Conservation (phyloP, 2,797 vertebrate species). For the Chiloscyllium punctatum region DNA sequence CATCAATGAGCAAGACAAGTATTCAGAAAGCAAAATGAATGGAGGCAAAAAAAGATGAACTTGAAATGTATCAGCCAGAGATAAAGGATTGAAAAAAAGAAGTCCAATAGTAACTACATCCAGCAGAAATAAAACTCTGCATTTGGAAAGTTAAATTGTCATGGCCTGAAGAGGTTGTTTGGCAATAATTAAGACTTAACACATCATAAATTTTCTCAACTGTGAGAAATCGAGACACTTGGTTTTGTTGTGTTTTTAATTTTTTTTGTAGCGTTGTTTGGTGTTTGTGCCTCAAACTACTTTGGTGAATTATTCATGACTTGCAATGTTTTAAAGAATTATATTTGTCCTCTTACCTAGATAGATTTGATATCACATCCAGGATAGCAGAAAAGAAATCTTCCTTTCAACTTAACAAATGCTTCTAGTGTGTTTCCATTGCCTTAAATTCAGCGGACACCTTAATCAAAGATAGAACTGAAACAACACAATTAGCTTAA, state of each 20-base stretch:
- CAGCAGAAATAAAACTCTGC: no score
- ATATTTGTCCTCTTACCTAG: neutral
- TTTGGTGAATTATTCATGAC: neutral
- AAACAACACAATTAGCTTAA: no score
- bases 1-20: no score
- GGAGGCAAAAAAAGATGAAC: no score
- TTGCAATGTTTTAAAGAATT: neutral
- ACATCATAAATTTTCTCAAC: neutral
- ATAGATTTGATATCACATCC: neutral
- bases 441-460: neutral
- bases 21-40: no score
- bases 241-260: neutral
- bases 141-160: no score
- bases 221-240: neutral
- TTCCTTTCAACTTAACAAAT: neutral
- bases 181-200: no score
- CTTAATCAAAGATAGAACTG: neutral
- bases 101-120: no score
- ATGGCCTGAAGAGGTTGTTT: no score
- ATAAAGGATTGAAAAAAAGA: no score
- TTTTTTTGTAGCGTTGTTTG: neutral
- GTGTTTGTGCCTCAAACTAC: neutral
- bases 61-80: no score
- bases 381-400: neutral
- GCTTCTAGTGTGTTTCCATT: neutral